phyloP scores from a whole-genome alignment of 2,797 vertebrate species.

The Chaunax sp. region DNA sequence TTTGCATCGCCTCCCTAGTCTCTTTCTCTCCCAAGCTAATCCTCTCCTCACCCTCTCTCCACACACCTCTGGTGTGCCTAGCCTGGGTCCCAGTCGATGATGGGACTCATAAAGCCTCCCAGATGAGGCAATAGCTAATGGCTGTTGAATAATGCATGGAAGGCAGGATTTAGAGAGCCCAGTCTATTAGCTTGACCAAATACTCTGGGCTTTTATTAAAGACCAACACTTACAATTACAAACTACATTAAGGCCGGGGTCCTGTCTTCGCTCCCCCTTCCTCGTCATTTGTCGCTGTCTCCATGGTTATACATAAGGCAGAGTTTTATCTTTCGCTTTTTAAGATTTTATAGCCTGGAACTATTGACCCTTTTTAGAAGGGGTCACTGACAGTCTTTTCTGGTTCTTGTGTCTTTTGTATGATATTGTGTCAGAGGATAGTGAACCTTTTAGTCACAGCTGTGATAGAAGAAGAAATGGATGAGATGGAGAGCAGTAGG shows the following conservation, averaged over 20 bases:
- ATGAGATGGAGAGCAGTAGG: slow-evolving; percentile 32
- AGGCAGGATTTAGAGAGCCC: slow-evolving; percentile 82
- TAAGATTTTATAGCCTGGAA: slow-evolving; percentile 71
- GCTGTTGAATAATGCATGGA: slow-evolving; percentile 85
- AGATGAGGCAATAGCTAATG: slow-evolving; percentile 83
- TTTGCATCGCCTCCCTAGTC: slow-evolving; percentile 57
- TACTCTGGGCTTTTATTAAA: slow-evolving; percentile 83
- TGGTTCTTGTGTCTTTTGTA: slow-evolving; percentile 60
- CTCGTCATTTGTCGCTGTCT: slow-evolving; percentile 58
- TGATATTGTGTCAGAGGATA: slow-evolving; percentile 64
- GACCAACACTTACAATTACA: slow-evolving; percentile 86
- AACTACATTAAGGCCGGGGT: slow-evolving; percentile 81
- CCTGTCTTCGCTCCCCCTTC: slow-evolving; percentile 59
- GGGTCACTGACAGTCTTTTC: slow-evolving; percentile 70
- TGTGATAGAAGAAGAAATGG: slow-evolving; percentile 46
- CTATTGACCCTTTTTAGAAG: slow-evolving; percentile 76
- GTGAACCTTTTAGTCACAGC: slow-evolving; percentile 70
- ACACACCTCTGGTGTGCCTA: slow-evolving; percentile 61
- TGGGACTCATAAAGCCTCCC: slow-evolving; percentile 82
- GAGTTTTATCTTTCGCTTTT: slow-evolving; percentile 76
- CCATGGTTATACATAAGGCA: slow-evolving; percentile 38
- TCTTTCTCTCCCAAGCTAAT: slow-evolving; percentile 49
- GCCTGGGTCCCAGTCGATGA: slow-evolving; percentile 66
- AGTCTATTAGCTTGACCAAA: slow-evolving; percentile 85
- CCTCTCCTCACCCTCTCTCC: slow-evolving; percentile 27